Evolutionary conservation across 2,888 invertebrate species (phyloP).

Genomic region (Acronicta alni): DNA sequence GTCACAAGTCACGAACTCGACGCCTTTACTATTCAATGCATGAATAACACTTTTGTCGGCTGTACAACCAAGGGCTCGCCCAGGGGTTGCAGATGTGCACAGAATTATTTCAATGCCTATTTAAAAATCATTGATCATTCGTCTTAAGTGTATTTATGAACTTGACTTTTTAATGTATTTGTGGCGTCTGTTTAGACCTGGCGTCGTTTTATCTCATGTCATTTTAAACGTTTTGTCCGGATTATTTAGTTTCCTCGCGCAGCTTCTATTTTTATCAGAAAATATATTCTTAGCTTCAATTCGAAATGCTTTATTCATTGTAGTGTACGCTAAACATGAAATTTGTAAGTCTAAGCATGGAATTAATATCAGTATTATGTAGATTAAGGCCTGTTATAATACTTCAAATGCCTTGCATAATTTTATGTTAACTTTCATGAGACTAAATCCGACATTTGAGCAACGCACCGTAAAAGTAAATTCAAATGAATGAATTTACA

Average conservation of each 20-base stretch:
- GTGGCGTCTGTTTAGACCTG: conserved; percentile 34
- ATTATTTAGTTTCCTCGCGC: conserved; percentile 33
- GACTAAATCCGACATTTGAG: conserved; percentile 40
- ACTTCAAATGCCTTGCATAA: conserved; percentile 44
- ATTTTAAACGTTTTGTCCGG: conserved; percentile 39
- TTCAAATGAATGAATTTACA: conserved; percentile 54
- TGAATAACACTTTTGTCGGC: conserved; percentile 59
- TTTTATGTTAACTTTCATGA: conserved; percentile 46
- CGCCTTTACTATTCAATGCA: conserved; percentile 57
- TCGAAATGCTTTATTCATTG: conserved; percentile 25
- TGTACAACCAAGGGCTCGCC: conserved; percentile 37
- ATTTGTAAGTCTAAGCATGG: conserved; percentile 39
- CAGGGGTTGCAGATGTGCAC: conserved; percentile 61
- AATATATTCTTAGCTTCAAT: conserved; percentile 23
- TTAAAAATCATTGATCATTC: conserved; percentile 55
- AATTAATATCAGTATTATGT: conserved; percentile 49
- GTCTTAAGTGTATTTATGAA: conserved; percentile 41
- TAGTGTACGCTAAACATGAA: conserved; percentile 25
- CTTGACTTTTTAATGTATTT: conserved; percentile 47
- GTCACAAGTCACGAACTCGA: conserved; percentile 65
- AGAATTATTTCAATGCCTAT: conserved; percentile 53
- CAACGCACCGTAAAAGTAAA: conserved; percentile 49
- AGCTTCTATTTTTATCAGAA: conserved; percentile 31
- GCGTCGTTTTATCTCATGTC: conserved; percentile 43
- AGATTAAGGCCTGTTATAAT: conserved; percentile 34